Percentiles rank a stretch among this genome's conserved stretches.
phyloP scores from a whole-genome alignment of 2,888 invertebrate genomes.

The Eutolmus rufibarbis region DNA sequence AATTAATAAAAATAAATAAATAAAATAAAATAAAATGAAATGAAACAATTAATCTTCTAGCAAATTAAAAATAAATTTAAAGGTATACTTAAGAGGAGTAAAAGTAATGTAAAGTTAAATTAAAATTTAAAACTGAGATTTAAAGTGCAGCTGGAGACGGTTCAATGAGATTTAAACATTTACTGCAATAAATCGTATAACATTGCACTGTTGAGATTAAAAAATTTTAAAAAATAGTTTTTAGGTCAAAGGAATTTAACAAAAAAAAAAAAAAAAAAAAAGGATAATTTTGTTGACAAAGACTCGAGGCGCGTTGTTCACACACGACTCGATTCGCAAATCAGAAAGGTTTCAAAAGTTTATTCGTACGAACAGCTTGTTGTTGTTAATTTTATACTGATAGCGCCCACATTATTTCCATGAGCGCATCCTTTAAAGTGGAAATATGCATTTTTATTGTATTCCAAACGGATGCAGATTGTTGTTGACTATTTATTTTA shows the following conservation, averaged over 20 bases:
- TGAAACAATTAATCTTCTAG: constrained; percentile 5
- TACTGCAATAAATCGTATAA: background rate
- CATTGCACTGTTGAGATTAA: constrained; percentile 36
- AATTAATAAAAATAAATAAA: constrained; percentile 1
- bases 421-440: background rate
- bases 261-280: background rate
- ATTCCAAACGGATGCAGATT: background rate
- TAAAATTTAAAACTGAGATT: background rate
- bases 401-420: background rate
- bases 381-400: background rate
- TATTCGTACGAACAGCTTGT: background rate
- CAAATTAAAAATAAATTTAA: constrained; percentile 7
- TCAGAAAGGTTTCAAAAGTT: constrained; percentile 20
- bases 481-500: background rate
- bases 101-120: background rate
- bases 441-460: background rate
- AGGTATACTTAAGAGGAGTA: background rate
- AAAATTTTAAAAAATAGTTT: constrained; percentile 24
- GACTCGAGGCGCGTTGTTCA: background rate
- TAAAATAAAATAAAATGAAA: background rate
- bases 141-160: background rate
- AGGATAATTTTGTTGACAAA: constrained; percentile 4
- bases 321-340: background rate
- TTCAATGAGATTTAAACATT: constrained; percentile 12
- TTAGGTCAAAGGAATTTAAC: constrained; percentile 11